A percentile compares a stretch with the other conserved stretches of the same genome.
Evolutionary conservation across 2,113 vertebrate species (phyloP).

Genomic region (Carassius gibelio): DNA sequence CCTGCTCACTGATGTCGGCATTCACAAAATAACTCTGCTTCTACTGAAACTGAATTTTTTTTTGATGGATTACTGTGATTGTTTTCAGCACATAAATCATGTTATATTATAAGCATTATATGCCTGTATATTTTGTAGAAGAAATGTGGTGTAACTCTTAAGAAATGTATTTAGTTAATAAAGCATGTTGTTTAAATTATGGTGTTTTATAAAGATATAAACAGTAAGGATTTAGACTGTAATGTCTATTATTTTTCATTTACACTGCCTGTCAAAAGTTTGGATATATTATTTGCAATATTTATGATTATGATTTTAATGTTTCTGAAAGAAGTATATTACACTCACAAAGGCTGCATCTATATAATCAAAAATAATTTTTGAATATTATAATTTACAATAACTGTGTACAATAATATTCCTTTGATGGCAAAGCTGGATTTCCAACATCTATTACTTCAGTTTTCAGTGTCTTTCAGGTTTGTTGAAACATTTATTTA

Average conservation of each 20-base stretch:
- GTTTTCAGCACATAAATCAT: neutral
- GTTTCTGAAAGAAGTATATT: neutral
- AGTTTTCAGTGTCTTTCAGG: neutral
- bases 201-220: neutral
- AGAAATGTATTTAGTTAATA: neutral
- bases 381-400: neutral
- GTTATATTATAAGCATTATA: neutral
- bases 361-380: neutral
- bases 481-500: neutral
- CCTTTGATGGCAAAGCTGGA: neutral
- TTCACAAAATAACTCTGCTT: neutral
- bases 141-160: neutral
- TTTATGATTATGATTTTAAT: neutral
- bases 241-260: neutral
- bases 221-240: neutral
- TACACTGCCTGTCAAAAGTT: neutral
- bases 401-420: neutral
- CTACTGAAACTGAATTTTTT: neutral
- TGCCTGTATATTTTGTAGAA: neutral
- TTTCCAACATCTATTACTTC: neutral
- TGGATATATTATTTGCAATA: neutral
- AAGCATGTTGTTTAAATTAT: neutral
- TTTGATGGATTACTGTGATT: slow-evolving; percentile 2
- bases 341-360: neutral
- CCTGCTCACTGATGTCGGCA: neutral